Conservation (phyloP, 1,140 invertebrate species). For the Pachypeltis micranthus region DNA sequence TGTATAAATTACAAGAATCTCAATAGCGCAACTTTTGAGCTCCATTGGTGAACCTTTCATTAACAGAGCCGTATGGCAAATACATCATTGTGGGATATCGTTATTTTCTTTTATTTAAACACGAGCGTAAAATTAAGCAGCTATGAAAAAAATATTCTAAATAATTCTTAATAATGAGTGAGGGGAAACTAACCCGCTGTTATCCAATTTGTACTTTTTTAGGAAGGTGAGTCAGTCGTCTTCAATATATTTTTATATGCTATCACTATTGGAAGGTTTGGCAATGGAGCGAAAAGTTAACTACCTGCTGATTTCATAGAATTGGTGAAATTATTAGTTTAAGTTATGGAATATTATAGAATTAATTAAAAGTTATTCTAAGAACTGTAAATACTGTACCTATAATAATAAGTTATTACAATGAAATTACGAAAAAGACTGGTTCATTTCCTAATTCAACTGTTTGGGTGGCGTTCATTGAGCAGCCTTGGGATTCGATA, state of each 20-base stretch:
- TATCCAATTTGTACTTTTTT: background rate
- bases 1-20: background rate
- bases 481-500: no score
- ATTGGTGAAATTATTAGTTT: slow-evolving; percentile 17
- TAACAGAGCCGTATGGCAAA: background rate
- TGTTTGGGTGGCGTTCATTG: no score
- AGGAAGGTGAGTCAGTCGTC: background rate
- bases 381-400: slow-evolving; percentile 23
- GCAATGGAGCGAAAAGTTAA: slow-evolving; percentile 3
- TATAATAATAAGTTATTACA: slow-evolving; percentile 26
- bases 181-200: background rate
- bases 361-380: slow-evolving; percentile 21
- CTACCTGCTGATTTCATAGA: slow-evolving; percentile 1
- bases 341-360: slow-evolving; percentile 17
- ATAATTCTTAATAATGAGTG: background rate
- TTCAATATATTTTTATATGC: background rate
- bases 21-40: slow-evolving; percentile 2
- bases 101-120: background rate
- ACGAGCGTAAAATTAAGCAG: background rate
- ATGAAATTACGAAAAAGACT: slow-evolving; percentile 22
- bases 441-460: no score
- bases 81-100: no score
- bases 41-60: slow-evolving; percentile 7
- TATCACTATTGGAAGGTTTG: background rate
- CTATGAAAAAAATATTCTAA: background rate